Base-by-base conservation (phyloP, 2,797 vertebrate genomes). In the Manis pentadactyla region DNA sequence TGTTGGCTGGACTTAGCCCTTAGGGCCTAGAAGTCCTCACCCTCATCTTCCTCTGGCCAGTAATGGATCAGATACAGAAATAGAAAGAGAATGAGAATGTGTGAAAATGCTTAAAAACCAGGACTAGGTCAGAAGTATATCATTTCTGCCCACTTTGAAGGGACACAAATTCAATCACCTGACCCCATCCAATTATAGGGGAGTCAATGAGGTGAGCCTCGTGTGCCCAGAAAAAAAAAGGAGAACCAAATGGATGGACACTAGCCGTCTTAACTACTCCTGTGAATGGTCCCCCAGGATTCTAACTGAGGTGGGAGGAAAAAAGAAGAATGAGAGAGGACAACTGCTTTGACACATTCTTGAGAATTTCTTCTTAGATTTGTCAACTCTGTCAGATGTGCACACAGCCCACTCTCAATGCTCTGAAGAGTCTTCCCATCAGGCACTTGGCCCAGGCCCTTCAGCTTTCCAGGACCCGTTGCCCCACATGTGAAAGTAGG, bases 91-190 rank as follows among this genome's bases (percentile, higher is more conserved):
- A n/a, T 13, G 14, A 61, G 37, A 73, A 42, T 61, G 13, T 13
- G 27, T 46, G 29, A 37, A 46, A 31, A 12, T 15, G 46, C 94
- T 61, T 90, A 79, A 77, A 95, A 37, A 29, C 25, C 34, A 82
- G n/a, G 12, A 95, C 61, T 46, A 83, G 19, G 90, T 9, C 42
- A 46, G 39, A 92, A 92, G 51, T 55, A 7, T 25, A n/a, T 69
- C 46, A 51, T 88, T 78, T 90, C 89, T 93, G 29, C 25, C 21
- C 15, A 63, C n/a, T 82, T 87, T 92, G 84, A 81, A 27, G 81
- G 57, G 23, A 29, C 51, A 90, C 61, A 69, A 46, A 4, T 17
- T 73, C 79, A 78, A 21, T 87, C 79, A 90, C 61, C n/a, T 68
- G 37, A 51, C 5, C 27, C 66, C 34, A 23, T 51, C 10, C 64